Base-by-base conservation (phyloP, 2,888 invertebrate genomes). In the Xanthia icteritia region DNA sequence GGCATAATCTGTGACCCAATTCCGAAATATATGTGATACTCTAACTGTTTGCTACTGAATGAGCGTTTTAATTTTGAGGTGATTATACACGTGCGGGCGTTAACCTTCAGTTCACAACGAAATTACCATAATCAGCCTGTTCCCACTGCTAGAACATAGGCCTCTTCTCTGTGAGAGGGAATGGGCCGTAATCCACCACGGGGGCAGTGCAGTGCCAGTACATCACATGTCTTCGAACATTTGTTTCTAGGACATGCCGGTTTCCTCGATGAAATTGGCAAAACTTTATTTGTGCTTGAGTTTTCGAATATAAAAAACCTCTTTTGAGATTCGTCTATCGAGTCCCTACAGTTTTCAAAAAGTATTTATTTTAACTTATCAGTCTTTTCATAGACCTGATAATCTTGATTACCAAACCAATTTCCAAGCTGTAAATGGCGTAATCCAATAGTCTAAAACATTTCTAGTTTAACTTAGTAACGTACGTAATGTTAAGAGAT, bases 1-100 rank as follows among this genome's bases (percentile, higher is more conserved):
- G 76, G 74, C 66, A 68, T 82, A 86, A 84, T 79, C 73, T 76
- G 77, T 81, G 88, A 86, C 88, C 88, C 71, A 81, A 83, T 84
- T 88, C 77, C 1, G 48, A 81, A 83, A 84, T 78, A 84, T 76
- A 77, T 84, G 76, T 73, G 74, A 36, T 83, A 58, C 67, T 58
- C 42, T 31, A 79, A 77, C 72, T 75, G 67, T 78, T 78, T 48
- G 68, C 67, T 72, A n/a, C 61, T 60, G 66, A 78, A 69, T 80
- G 61, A 64, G 71, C 31, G 11, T 67, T 83, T 77, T 76, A 42
- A 72, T 74, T 42, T 83, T 67, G 0, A 39, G 64, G 56, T 76
- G 70, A 71, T 65, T 77, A 42, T 79, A 60, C 51, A 56, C 64
- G 51, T 51, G 48, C 45, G 27, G 20, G 20, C 13, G 61, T 61